Conservation (phyloP, 2,888 invertebrate genomes). For the Phengaris arion region DNA sequence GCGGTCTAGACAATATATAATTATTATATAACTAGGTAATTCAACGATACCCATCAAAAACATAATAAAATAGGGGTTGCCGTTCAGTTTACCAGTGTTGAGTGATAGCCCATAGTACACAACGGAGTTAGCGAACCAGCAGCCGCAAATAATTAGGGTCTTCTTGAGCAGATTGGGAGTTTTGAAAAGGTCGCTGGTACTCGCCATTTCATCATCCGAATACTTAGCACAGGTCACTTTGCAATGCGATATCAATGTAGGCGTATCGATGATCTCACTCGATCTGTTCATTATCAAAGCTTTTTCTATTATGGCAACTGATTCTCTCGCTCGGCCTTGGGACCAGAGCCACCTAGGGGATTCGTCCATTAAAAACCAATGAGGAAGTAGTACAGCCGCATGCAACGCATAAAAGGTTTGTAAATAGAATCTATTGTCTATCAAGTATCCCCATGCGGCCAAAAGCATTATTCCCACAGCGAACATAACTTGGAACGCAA, state of each 20-base stretch:
- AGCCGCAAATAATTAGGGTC: constrained; percentile 88
- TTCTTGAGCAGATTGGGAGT: constrained; percentile 88
- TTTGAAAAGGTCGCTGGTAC: constrained; percentile 86
- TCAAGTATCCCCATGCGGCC: constrained; percentile 89
- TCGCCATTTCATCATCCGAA: constrained; percentile 74
- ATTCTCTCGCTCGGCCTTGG: constrained; percentile 86
- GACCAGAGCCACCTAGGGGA: constrained; percentile 94
- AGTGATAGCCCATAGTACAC: constrained; percentile 92
- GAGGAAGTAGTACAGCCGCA: constrained; percentile 84
- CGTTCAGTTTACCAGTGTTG: constrained; percentile 87
- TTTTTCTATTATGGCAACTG: constrained; percentile 86
- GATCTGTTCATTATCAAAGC: constrained; percentile 85
- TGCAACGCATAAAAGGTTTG: constrained; percentile 90
- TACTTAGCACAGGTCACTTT: constrained; percentile 74
- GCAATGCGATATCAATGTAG: constrained; percentile 82
- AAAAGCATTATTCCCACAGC: constrained; percentile 89
- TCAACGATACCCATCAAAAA: constrained; percentile 90
- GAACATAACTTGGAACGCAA: constrained; percentile 89
- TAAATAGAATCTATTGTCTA: constrained; percentile 85
- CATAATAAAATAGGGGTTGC: constrained; percentile 89
- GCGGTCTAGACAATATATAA: constrained; percentile 86
- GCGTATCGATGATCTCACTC: constrained; percentile 80
- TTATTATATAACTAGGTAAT: constrained; percentile 87
- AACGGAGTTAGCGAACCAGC: constrained; percentile 92
- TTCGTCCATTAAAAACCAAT: constrained; percentile 93